Evolutionary conservation across 2,113 vertebrate genomes (phyloP).

Genomic region (Anas platyrhynchos): DNA sequence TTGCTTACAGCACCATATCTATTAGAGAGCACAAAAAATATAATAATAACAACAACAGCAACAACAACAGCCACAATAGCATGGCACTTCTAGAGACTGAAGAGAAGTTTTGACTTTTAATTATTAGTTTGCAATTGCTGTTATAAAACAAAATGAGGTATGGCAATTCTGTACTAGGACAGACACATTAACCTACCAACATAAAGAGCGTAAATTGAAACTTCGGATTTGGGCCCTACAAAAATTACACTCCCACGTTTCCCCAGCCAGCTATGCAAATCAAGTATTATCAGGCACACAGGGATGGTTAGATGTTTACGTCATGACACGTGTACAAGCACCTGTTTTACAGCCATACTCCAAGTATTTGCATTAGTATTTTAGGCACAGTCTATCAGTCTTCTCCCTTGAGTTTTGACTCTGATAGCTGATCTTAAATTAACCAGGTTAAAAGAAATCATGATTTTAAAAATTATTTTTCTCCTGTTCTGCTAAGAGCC

Average conservation of each 20-base stretch:
- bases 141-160: neutral
- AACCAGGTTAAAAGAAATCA: neutral
- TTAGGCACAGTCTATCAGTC: neutral
- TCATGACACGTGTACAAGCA: neutral
- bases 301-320: neutral
- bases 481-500: neutral
- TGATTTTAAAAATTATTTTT: neutral
- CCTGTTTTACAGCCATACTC: neutral
- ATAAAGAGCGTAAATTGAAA: neutral
- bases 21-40: neutral
- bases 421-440: neutral
- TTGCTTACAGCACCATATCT: neutral
- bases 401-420: neutral
- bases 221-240: neutral
- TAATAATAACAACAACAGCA: accelerated
- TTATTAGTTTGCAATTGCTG: neutral
- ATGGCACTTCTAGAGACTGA: neutral
- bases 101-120: neutral
- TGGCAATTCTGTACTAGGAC: neutral
- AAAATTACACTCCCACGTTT: neutral
- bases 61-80: neutral
- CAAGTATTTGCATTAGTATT: neutral
- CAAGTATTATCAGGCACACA: neutral
- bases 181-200: neutral
- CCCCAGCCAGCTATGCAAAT: neutral